Evolutionary conservation across 2,113 vertebrate genomes (phyloP), one percentile per base, ranked within the genome.

Genomic region (Connochaetes taurinus): DNA sequence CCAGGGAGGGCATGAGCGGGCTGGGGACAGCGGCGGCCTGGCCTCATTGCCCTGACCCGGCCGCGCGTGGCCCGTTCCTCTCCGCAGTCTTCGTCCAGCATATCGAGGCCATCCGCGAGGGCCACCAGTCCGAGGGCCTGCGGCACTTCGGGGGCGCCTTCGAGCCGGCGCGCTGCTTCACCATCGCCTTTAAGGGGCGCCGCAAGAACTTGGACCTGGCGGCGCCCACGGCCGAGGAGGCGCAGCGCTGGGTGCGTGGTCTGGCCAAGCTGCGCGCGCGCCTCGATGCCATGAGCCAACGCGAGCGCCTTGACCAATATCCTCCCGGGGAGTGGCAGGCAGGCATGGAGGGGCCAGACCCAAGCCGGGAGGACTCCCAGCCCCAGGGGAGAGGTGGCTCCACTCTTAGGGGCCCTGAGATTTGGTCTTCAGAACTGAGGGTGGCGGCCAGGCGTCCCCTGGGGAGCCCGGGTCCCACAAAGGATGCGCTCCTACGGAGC

Each of bases 271-370:
- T 99, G 74, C 99, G 99, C 96, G 98, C 98, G 2, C 98, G 99
- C 23, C 99, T 99, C 15, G 98, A 99, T 88, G 99, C 98, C 98
- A 99, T 99, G 99, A 99, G 98, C 97, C 99, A 99, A 98, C 98
- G 98, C 1, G 99, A 99, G 94, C 99, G 99, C 82, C 99, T 99
- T 0, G 99, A 99, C 95, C 99, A 99, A 99, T 99, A 99, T 99
- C 99, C 99, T 99, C 21, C 7, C 3, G 0, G 29, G 16, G 4
- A 5, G 40, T 17, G 36, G 40, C 0, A 60, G 36, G 31, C 40
- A 1, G 6, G 16, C 7, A 3, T 12, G 82, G 55, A 21, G 45
- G 45, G 43, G 25, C 23, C 3, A 13, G 80, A 7, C 12, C 3
- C 5, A 27, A 1, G 67, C 25, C 2, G 2, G 17, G 83, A 45